Evolutionary conservation across 2,888 invertebrate genomes (phyloP).

Genomic region (Epiperipatus broadwayi): DNA sequence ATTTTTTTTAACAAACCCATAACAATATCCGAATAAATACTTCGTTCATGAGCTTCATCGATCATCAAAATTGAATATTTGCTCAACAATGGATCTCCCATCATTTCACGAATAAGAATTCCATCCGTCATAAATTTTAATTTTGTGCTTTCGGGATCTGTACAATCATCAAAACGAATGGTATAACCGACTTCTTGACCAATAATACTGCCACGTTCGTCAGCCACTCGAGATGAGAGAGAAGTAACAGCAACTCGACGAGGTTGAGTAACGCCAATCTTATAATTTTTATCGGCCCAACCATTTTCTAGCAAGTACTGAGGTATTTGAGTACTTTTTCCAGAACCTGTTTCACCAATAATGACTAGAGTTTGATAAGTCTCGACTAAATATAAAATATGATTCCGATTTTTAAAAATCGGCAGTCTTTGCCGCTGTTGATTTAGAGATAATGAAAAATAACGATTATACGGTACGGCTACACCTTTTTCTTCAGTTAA

Average conservation of each 20-base stretch:
- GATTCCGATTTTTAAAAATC: constrained; percentile 61
- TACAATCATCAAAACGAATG: constrained; percentile 41
- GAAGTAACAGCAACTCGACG: constrained; percentile 72
- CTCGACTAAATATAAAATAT: constrained; percentile 74
- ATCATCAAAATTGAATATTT: constrained; percentile 70
- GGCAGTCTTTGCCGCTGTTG: constrained; percentile 68
- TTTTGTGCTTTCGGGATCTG: constrained; percentile 26
- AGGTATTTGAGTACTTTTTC: constrained; percentile 86
- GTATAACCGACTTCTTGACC: constrained; percentile 65
- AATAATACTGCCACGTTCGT: constrained; percentile 56
- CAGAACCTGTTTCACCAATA: constrained; percentile 81
- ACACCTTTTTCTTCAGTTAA: no score
- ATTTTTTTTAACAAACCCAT: constrained; percentile 87
- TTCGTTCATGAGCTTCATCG: constrained; percentile 90
- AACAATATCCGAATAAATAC: constrained; percentile 73
- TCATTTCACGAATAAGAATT: constrained; percentile 76
- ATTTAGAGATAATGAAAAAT: constrained; percentile 58
- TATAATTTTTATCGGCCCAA: constrained; percentile 51
- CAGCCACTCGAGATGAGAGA: constrained; percentile 66
- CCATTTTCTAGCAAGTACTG: constrained; percentile 76
- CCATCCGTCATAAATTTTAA: constrained; percentile 78
- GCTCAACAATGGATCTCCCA: constrained; percentile 73
- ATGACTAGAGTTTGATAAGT: constrained; percentile 65
- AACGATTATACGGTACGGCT: constrained; percentile 74
- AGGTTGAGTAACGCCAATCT: constrained; percentile 78